These are phyloP conservation scores for Chelon labrosus DNA, from an alignment of 2,797 vertebrate genomes.

Conservation along the genomic window DNA sequence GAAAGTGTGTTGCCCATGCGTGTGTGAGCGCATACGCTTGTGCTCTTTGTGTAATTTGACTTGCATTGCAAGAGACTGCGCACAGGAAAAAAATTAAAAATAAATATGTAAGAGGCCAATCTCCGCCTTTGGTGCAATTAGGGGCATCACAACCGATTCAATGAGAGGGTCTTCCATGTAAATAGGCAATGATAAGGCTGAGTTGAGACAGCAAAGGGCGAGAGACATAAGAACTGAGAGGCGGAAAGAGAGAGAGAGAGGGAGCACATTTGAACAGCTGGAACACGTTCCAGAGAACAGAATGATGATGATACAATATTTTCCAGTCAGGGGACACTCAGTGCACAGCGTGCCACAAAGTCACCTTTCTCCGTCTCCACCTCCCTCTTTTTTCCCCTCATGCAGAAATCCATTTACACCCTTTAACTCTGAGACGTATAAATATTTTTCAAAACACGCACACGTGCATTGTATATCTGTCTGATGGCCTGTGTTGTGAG, in stretches of 20 bases:
- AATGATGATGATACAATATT: conserved; percentile 75
- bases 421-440: conserved; percentile 64
- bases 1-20: conserved; percentile 46
- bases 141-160: conserved; percentile 72
- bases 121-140: conserved; percentile 77
- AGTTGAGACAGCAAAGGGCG: conserved; percentile 48
- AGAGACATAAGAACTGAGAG: conserved; percentile 33
- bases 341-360: conserved; percentile 59
- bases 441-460: conserved; percentile 61
- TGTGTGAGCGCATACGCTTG: neutral
- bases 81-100: conserved; percentile 15
- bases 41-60: conserved; percentile 58
- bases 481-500: conserved; percentile 56
- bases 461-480: conserved; percentile 61
- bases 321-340: conserved; percentile 68
- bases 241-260: conserved; percentile 14
- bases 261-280: conserved; percentile 21
- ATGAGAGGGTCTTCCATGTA: conserved; percentile 54
- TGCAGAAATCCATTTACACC: conserved; percentile 68
- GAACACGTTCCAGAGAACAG: conserved; percentile 65
- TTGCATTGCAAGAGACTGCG: conserved; percentile 73
- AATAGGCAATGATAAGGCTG: conserved; percentile 64
- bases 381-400: conserved; percentile 41
- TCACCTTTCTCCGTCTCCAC: conserved; percentile 64
- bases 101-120: conserved; percentile 70